Conservation (phyloP, 2,113 vertebrate genomes). For the Sapajus apella region DNA sequence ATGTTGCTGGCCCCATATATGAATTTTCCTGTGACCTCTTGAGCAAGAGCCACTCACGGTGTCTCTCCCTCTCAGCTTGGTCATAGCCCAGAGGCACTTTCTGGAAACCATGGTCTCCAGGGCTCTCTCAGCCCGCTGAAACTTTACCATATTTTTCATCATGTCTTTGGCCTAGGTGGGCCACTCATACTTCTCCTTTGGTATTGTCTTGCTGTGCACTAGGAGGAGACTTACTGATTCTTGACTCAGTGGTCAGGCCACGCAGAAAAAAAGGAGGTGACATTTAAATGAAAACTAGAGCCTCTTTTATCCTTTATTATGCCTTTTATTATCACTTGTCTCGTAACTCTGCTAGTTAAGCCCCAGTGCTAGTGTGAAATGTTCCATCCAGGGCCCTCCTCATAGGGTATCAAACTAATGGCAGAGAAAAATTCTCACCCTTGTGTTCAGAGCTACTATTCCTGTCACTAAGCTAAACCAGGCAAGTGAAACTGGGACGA, state of each 20-base stretch:
- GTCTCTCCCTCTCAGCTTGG: not conserved
- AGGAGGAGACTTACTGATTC: not conserved
- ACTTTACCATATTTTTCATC: not conserved
- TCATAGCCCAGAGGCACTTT: not conserved
- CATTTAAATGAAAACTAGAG: not conserved
- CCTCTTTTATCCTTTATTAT: not conserved
- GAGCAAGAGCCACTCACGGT: not conserved
- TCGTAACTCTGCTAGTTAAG: not conserved
- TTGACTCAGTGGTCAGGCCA: not conserved
- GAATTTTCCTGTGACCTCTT: not conserved
- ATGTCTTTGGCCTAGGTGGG: not conserved
- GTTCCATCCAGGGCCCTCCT: not conserved
- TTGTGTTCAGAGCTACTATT: not conserved
- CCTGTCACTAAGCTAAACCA: not conserved
- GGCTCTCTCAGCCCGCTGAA: not conserved
- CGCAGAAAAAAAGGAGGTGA: not conserved
- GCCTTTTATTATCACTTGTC: not conserved
- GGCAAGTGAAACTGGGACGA: not conserved
- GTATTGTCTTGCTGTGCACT: not conserved
- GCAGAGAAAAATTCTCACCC: not conserved
- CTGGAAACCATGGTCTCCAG: not conserved
- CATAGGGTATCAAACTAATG: not conserved
- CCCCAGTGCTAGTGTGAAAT: not conserved
- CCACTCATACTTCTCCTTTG: not conserved
- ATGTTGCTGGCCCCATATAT: not conserved